These are phyloP conservation scores for Pterois miles DNA, from an alignment of 2,797 vertebrate species.

Conservation along the genomic window DNA sequence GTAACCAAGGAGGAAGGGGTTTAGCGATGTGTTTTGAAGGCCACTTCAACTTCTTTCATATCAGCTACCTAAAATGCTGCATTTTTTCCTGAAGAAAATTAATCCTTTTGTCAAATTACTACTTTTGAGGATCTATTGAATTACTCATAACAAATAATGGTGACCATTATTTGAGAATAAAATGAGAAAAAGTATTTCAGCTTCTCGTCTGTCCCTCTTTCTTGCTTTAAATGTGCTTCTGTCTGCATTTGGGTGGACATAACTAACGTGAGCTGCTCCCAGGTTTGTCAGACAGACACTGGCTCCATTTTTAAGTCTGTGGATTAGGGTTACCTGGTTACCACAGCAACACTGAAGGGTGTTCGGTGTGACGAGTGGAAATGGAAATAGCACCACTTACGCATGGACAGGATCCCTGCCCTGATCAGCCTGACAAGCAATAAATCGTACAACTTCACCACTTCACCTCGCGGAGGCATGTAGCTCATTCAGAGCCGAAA, in stretches of 20 bases:
- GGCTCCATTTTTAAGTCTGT: constrained; percentile 33
- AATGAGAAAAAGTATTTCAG: background rate
- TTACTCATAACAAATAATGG: no score
- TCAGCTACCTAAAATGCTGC: background rate
- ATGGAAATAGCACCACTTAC: constrained; percentile 52
- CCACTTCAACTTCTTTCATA: background rate
- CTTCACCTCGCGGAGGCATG: constrained; percentile 27
- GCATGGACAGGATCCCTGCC: constrained; percentile 26
- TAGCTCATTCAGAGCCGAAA: constrained; percentile 19
- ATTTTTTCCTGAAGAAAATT: background rate
- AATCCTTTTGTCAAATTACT: background rate
- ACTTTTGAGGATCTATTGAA: no score
- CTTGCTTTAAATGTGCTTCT: background rate
- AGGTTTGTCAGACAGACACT: constrained; percentile 15
- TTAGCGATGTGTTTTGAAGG: background rate
- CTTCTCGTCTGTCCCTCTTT: background rate
- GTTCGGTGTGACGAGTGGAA: constrained; percentile 41
- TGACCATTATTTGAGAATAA: no score
- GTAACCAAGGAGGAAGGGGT: no score
- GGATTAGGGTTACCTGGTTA: constrained; percentile 60
- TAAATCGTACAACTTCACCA: constrained; percentile 37
- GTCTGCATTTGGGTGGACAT: background rate
- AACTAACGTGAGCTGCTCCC: constrained; percentile 7
- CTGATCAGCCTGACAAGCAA: constrained; percentile 50
- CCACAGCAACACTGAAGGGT: constrained; percentile 17